Conservation (phyloP, 2,888 invertebrate species). For the Carcina quercana region DNA sequence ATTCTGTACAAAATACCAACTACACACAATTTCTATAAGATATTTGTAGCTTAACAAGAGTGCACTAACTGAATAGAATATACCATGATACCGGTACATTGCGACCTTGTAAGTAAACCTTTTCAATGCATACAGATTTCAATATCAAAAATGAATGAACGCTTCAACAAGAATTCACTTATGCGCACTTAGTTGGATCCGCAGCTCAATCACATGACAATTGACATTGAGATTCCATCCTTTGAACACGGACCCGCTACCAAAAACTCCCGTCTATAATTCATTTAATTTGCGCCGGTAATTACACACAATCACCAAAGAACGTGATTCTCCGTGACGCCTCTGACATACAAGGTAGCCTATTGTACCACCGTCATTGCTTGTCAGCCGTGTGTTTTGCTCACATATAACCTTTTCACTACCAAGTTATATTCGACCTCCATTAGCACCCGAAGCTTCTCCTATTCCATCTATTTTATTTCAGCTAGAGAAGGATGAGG, state of each 20-base stretch:
- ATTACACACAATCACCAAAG: slow-evolving; percentile 58
- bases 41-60: no score
- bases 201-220: slow-evolving; percentile 19
- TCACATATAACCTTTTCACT: slow-evolving; percentile 44
- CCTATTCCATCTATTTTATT: slow-evolving; percentile 15
- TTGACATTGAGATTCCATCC: slow-evolving; percentile 53
- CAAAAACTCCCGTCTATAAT: slow-evolving; percentile 48
- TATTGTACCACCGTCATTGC: slow-evolving; percentile 61
- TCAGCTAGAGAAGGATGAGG: slow-evolving; percentile 23
- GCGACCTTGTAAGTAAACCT: no score
- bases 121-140: no score
- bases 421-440: slow-evolving; percentile 26
- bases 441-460: slow-evolving; percentile 18
- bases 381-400: slow-evolving; percentile 54
- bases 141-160: no score
- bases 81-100: no score
- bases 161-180: no score
- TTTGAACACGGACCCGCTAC: slow-evolving; percentile 30
- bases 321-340: slow-evolving; percentile 54
- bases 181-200: no score
- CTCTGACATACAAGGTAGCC: slow-evolving; percentile 66
- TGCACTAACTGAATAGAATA: no score
- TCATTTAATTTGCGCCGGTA: slow-evolving; percentile 64
- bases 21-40: no score
- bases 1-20: no score